These are phyloP conservation scores for Nibea albiflora DNA, from an alignment of 2,113 vertebrate genomes.

Conservation along the genomic window DNA sequence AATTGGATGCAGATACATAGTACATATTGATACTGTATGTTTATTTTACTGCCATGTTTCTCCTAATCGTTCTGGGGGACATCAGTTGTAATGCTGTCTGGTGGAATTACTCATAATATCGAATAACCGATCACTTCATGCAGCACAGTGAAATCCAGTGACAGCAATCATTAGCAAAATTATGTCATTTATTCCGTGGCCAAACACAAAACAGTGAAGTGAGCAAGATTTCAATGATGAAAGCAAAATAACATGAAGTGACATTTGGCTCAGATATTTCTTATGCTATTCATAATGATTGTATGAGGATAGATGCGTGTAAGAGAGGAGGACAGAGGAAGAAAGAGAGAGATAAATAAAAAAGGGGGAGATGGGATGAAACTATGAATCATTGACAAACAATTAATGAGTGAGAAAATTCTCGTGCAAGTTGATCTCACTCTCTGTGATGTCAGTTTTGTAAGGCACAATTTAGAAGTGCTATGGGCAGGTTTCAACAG, in stretches of 20 bases:
- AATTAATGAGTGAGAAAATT: neutral
- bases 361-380: neutral
- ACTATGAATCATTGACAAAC: conserved; percentile 20
- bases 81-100: neutral
- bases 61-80: conserved; percentile 9
- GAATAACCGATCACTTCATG: conserved; percentile 13
- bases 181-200: neutral
- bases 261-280: neutral
- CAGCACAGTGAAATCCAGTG: neutral
- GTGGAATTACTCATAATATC: neutral
- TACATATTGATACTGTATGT: conserved; percentile 3
- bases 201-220: conserved; percentile 3
- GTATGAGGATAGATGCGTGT: neutral
- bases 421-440: conserved; percentile 18
- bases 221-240: neutral
- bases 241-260: neutral
- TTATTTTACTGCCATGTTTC: conserved; percentile 12
- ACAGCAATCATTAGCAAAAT: neutral
- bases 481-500: conserved; percentile 38
- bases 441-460: conserved; percentile 21
- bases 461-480: conserved; percentile 37
- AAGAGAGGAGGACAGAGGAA: neutral
- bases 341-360: neutral
- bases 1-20: conserved; percentile 36
- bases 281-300: conserved; percentile 4